These are phyloP conservation scores for Microtus montanus DNA, from an alignment of 2,113 vertebrate species.

Conservation along the genomic window DNA sequence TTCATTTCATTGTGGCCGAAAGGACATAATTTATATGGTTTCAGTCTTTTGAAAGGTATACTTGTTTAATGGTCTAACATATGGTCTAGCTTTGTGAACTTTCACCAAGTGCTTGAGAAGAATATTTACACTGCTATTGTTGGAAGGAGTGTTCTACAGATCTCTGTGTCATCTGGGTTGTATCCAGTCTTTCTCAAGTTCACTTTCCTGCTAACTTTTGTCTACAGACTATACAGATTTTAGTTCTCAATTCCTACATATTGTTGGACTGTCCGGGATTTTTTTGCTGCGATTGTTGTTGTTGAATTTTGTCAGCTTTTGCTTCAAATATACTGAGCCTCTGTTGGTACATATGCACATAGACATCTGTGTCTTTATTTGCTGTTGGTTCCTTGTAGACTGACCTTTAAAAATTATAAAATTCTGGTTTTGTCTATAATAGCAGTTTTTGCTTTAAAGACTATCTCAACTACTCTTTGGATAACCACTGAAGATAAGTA, in stretches of 20 bases:
- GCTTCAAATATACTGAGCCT: neutral
- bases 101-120: conserved; percentile 26
- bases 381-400: neutral
- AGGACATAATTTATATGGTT: conserved; percentile 15
- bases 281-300: neutral
- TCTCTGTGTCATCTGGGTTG: neutral
- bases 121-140: neutral
- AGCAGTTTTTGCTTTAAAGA: too few species aligned
- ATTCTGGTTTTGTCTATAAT: too few species aligned
- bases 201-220: neutral
- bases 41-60: conserved; percentile 27
- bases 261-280: neutral
- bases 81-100: conserved; percentile 25
- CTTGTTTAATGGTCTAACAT: conserved; percentile 35
- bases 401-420: too few species aligned
- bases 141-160: neutral
- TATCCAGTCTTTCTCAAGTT: neutral
- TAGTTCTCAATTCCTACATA: neutral
- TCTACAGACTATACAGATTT: neutral
- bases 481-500: too few species aligned
- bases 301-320: conserved; percentile 40
- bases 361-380: neutral
- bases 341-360: neutral
- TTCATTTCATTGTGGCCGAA: conserved; percentile 34
- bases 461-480: too few species aligned